phyloP scores from a whole-genome alignment of 2,888 invertebrate species.

The Microplitis manilae region DNA sequence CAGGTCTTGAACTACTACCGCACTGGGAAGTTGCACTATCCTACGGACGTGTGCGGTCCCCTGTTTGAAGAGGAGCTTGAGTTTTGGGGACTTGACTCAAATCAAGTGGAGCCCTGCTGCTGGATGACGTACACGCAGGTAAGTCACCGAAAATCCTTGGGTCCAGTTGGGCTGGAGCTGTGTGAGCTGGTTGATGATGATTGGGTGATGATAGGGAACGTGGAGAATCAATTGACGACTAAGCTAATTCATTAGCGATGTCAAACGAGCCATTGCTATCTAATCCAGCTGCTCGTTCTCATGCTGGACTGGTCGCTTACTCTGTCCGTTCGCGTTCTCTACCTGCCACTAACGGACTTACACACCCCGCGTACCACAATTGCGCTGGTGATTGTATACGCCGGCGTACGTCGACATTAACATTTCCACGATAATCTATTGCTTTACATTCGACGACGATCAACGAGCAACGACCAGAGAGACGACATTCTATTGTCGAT shows the following conservation, averaged over 20 bases:
- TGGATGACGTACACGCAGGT: constrained; percentile 99
- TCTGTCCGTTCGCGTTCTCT: not conserved
- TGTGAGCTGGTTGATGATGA: not conserved
- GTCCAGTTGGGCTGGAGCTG: not conserved
- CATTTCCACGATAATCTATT: constrained; percentile 4
- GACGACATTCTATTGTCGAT: not conserved
- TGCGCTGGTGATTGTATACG: constrained; percentile 3
- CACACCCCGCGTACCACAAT: not conserved
- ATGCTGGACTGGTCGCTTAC: not conserved
- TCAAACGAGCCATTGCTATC: not conserved
- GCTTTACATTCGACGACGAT: not conserved
- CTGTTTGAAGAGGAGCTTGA: constrained; percentile 99
- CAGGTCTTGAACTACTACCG: constrained; percentile 98
- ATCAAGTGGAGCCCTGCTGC: constrained; percentile 99
- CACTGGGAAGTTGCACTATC: constrained; percentile 98
- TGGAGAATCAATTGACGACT: not conserved
- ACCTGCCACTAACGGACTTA: not conserved
- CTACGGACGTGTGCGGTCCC: constrained; percentile 98
- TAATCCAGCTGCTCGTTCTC: not conserved
- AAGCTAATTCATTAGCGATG: not conserved
- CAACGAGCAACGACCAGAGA: not conserved
- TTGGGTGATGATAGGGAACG: not conserved
- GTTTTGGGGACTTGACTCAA: constrained; percentile 99
- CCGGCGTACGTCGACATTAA: not conserved
- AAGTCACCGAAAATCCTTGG: constrained; percentile 42